phyloP scores from a whole-genome alignment of 2,888 invertebrate genomes.

The Oxytorus armatus region DNA sequence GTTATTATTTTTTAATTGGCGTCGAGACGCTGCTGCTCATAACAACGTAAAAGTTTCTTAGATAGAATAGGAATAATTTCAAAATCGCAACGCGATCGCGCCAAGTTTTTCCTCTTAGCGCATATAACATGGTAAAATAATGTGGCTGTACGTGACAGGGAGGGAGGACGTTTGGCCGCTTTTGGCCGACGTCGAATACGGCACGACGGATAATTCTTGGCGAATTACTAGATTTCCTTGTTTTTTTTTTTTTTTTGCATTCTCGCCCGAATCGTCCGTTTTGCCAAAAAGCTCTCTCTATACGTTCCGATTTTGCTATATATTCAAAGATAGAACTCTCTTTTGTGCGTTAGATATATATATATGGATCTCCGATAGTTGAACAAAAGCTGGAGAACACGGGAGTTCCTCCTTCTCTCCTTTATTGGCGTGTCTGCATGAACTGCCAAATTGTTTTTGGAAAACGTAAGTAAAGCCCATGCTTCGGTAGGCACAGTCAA shows the following conservation, averaged over 20 bases:
- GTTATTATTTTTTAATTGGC: constrained; percentile 12
- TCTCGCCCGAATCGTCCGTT: constrained; percentile 48
- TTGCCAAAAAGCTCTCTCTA: constrained; percentile 56
- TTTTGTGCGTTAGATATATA: constrained; percentile 31
- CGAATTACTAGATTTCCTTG: constrained; percentile 57
- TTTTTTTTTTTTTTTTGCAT: constrained; percentile 54
- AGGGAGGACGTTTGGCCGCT: constrained; percentile 38
- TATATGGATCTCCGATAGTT: constrained; percentile 51
- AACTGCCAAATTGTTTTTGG: constrained; percentile 65
- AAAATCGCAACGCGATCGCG: constrained; percentile 47
- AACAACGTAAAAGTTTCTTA: background rate
- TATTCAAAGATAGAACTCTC: constrained; percentile 1
- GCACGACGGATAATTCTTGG: constrained; percentile 54
- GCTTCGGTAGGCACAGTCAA: background rate
- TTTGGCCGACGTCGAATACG: constrained; percentile 31
- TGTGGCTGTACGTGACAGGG: background rate
- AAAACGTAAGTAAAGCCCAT: constrained; percentile 41
- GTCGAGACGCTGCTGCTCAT: constrained; percentile 5
- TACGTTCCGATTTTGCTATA: background rate
- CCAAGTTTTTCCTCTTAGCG: constrained; percentile 46
- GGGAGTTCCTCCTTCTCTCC: constrained; percentile 8
- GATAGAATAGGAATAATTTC: constrained; percentile 31
- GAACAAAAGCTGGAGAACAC: constrained; percentile 15
- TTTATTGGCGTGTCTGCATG: constrained; percentile 27
- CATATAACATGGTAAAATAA: constrained; percentile 18